These are phyloP conservation scores for Erpetoichthys calabaricus DNA, from an alignment of 2,797 vertebrate genomes.

Conservation along the genomic window DNA sequence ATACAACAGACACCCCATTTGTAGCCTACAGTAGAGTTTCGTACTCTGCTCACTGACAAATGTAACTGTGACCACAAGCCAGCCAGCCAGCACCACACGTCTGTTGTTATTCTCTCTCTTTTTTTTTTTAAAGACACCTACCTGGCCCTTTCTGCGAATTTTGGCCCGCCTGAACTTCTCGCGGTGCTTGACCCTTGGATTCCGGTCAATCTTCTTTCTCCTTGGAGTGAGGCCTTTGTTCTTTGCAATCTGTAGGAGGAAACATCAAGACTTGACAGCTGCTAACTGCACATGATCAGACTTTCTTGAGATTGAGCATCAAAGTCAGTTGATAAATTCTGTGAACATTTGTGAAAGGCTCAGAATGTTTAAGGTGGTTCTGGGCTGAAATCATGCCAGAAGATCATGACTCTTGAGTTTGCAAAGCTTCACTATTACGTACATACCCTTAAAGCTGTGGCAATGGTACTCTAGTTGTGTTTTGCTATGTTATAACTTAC, in stretches of 20 bases:
- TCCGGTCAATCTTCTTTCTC: constrained; percentile 89
- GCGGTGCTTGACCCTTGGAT: constrained; percentile 87
- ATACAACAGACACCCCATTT: background rate
- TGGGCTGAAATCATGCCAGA: no score
- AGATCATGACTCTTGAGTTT: no score
- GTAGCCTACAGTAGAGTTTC: background rate
- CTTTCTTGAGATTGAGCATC: background rate
- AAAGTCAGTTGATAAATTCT: no score
- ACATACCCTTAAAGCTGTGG: no score
- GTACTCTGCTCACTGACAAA: no score
- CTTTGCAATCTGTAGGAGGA: constrained; percentile 70
- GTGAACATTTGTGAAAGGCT: no score
- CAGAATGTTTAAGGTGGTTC: no score
- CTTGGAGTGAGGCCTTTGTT: constrained; percentile 89
- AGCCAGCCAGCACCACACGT: no score
- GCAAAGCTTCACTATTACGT: no score
- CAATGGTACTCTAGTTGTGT: no score
- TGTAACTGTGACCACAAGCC: background rate
- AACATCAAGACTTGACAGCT: background rate
- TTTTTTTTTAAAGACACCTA: constrained; percentile 28
- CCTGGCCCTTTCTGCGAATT: constrained; percentile 85
- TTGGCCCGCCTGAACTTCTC: constrained; percentile 85
- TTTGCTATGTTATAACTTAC: no score
- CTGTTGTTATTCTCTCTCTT: no score
- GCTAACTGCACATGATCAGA: background rate